phyloP scores from a whole-genome alignment of 2,113 vertebrate genomes.

The Petrocephalus microphthalmus region DNA sequence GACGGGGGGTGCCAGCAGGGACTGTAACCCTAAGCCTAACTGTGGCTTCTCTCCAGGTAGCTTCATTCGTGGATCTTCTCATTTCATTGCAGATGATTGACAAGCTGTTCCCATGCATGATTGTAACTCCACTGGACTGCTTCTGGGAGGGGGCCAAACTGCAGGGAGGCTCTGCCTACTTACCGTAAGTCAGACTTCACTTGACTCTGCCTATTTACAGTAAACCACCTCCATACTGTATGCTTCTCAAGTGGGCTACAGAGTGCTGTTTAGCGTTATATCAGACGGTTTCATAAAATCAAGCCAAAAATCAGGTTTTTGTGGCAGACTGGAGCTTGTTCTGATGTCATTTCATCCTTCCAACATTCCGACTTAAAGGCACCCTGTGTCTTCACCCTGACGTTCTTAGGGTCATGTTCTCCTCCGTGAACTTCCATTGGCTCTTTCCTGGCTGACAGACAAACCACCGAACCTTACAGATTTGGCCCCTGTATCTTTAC shows the following conservation, averaged over 20 bases:
- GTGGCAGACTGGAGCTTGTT: neutral
- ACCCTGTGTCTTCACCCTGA: neutral
- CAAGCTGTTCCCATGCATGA: constrained; percentile 97
- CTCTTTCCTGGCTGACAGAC: neutral
- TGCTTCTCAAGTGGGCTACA: neutral
- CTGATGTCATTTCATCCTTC: neutral
- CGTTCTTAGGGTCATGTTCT: neutral
- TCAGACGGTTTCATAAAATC: neutral
- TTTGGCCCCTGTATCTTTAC: too few species aligned
- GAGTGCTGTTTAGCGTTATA: neutral
- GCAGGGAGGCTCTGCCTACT: constrained; percentile 93
- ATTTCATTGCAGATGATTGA: constrained; percentile 81
- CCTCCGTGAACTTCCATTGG: neutral
- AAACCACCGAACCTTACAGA: neutral
- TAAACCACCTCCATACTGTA: neutral
- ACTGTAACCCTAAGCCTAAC: neutral
- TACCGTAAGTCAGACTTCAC: constrained; percentile 77
- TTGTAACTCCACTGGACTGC: constrained; percentile 94
- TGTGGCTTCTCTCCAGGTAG: neutral
- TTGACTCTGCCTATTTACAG: neutral
- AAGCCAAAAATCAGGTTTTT: neutral
- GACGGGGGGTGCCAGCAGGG: neutral
- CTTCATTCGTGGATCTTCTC: neutral
- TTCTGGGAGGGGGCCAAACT: constrained; percentile 98
- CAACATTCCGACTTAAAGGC: neutral